These are phyloP conservation scores for Myxocyprinus asiaticus DNA, from an alignment of 2,113 vertebrate species.

Conservation along the genomic window DNA sequence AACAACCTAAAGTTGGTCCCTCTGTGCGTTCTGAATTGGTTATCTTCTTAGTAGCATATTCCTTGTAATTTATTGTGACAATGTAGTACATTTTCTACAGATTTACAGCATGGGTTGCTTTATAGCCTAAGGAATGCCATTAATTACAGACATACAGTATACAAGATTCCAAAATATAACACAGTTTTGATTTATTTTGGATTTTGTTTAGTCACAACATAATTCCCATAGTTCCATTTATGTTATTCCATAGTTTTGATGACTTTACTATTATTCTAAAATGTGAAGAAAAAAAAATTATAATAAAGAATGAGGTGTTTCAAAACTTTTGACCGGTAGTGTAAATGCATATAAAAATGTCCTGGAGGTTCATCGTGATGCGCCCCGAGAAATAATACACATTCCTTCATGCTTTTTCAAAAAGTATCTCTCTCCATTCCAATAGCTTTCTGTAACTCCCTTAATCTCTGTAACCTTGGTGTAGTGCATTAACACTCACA, in stretches of 20 bases:
- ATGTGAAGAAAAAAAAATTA: too few relatives aligned
- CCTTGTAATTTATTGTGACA: slow-evolving; percentile 35
- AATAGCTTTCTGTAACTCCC: too few relatives aligned
- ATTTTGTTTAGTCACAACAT: too few relatives aligned
- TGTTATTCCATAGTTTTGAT: too few relatives aligned
- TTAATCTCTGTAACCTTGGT: neutral
- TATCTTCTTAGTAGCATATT: slow-evolving; percentile 46
- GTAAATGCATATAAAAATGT: slow-evolving; percentile 49
- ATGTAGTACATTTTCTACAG: slow-evolving; percentile 48
- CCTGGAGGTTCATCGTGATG: slow-evolving; percentile 51
- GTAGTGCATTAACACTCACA: too few relatives aligned
- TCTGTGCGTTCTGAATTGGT: neutral
- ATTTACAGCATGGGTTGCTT: slow-evolving; percentile 39
- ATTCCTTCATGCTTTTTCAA: slow-evolving; percentile 3
- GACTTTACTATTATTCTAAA: too few relatives aligned
- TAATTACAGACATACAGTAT: slow-evolving; percentile 60
- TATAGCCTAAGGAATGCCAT: slow-evolving; percentile 48
- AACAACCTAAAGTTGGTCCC: slow-evolving; percentile 3
- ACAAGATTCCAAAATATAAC: too few relatives aligned
- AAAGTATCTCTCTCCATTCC: too few relatives aligned
- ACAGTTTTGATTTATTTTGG: too few relatives aligned
- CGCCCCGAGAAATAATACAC: slow-evolving; percentile 46
- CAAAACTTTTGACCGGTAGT: too few relatives aligned
- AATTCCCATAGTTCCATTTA: too few relatives aligned
- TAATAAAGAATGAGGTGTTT: too few relatives aligned